Evolutionary conservation across 1,140 invertebrate genomes (phyloP).

Genomic region (Hermatobates lingyangjiaoensis): DNA sequence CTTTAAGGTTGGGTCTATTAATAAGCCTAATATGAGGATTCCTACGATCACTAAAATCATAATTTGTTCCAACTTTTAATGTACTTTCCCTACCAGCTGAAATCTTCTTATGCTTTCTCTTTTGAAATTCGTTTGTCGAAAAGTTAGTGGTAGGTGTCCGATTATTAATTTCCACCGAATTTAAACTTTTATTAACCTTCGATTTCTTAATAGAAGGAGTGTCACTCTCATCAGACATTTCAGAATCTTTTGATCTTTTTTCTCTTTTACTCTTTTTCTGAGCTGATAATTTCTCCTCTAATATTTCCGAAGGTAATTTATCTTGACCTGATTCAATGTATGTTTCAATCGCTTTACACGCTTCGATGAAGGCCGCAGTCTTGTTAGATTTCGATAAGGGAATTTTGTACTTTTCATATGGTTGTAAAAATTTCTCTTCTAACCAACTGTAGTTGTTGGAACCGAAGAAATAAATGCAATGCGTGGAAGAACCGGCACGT

Average conservation of each 20-base stretch:
- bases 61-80: background rate
- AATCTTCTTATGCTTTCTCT: background rate
- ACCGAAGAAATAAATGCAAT: conserved; percentile 87
- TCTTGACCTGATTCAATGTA: conserved; percentile 30
- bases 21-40: background rate
- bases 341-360: conserved; percentile 68
- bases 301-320: background rate
- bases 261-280: too few species aligned
- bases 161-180: too few species aligned
- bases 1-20: background rate
- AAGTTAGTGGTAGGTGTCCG: background rate
- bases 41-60: background rate
- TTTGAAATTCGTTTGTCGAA: background rate
- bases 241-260: too few species aligned
- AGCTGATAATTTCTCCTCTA: background rate
- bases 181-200: background rate
- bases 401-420: conserved; percentile 63
- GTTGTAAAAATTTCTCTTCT: conserved; percentile 64
- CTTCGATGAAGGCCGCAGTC: conserved; percentile 60
- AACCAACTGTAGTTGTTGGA: conserved; percentile 88
- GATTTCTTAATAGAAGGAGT: too few species aligned
- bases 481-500: conserved; percentile 38
- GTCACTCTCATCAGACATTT: too few species aligned
- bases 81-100: too few species aligned
- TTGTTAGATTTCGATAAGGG: conserved; percentile 60